Evolutionary conservation across 2,797 vertebrate species (phyloP), one percentile per base, ranked within the genome.

Genomic region (Alosa sapidissima): DNA sequence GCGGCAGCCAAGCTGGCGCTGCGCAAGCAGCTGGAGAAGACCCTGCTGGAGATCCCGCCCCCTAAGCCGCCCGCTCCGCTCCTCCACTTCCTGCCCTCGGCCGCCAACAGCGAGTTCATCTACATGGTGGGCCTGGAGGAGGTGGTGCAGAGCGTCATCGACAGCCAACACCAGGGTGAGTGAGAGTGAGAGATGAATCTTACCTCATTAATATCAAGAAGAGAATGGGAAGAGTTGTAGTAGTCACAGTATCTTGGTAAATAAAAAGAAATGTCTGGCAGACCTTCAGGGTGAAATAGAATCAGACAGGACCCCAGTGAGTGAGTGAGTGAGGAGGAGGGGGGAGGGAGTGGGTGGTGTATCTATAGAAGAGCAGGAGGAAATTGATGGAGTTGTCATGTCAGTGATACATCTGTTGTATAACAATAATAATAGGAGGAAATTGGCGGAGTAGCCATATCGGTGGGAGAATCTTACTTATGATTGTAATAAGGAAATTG

Each of bases 91-190:
- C 91, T 97, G 87, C 96, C 96, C 86, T 97, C 96, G 8, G 96
- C 96, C 0, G 96, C 96, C 91, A 97, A 97, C 91, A 96, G 95
- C 87, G 96, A 97, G 90, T 97, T 97, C 92, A 97, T 97, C 92
- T 97, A 97, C 93, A 97, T 97, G 96, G 96, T 97, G 91, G 96
- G 96, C 84, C 93, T 97, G 92, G 96, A 97, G 91, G 96, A 97
- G 90, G 96, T 97, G 84, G 96, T 97, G 72, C 96, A 97, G 92
- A 97, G 96, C 75, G 96, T 97, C 86, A 96, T 97, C 84, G 96
- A 97, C 92, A 96, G 96, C 88, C 96, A 78, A 41, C 28, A 78
- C 36, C 72, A 97, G 91, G 96, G 96, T 97, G 87, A 94, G 16
- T 60, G 51, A 52, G 11, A 13, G 51, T 13, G 51, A 52, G 13